Evolutionary conservation across 2,888 invertebrate genomes (phyloP), one percentile per base, ranked within the genome.

Genomic region (Nowickia ferox): DNA sequence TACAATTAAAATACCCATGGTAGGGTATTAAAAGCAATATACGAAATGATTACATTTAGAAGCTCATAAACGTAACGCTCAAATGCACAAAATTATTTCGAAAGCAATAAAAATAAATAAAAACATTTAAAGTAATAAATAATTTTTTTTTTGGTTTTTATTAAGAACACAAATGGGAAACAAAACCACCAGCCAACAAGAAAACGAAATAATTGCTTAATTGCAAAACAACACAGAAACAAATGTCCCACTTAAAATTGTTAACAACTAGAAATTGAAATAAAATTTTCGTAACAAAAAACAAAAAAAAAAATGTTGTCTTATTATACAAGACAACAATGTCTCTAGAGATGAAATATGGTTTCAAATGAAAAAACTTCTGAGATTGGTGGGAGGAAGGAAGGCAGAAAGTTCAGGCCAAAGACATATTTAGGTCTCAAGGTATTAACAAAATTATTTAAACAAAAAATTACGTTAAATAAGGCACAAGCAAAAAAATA

Each of bases 61-160:
- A 78, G 38, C 42, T 51, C 48, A 48, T 19, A 30, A 69, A 42
- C 55, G 76, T 44, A 53, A 65, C 66, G 69, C 74, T 44, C 63
- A 57, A 75, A 68, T 59, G 71, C 57, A 44, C 38, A 76, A 76
- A 44, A 76, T 38, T 72, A 75, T 68, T 83, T 59, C 84, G 86
- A 85, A 77, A 83, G 88, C 87, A 87, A 88, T 88, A 88, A 88
- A 88, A 88, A 90, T 90, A 90, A 91, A 91, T 91, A 90, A 89
- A 89, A 90, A 87, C 87, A 80, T 77, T 81, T 88, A 89, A 89
- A 88, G 91, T 88, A 81, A 91, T 91, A 91, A 92, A 91, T 91
- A 91, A 89, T 68, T 80, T 15, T 46, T 53, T 17, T 46, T 38
- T 42, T 30, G 4, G 3, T 55, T 17, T 22, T 44, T 9, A 42